Evolutionary conservation across 1,140 invertebrate genomes (phyloP), one percentile per base, ranked within the genome.

Genomic region (Drosophila sechellia): DNA sequence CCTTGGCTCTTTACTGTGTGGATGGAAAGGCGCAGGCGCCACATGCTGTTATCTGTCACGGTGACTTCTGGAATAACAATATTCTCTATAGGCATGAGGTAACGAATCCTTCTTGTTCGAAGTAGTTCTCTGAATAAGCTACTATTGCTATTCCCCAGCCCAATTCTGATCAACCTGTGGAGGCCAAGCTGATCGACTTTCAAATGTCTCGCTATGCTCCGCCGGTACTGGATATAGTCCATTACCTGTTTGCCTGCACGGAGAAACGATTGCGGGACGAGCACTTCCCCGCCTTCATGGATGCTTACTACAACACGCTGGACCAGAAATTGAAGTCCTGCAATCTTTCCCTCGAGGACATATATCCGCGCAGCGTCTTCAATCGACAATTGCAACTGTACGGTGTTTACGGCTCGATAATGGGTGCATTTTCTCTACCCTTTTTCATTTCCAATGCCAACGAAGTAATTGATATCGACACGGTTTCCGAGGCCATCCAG

Each of bases 151-250:
- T 31, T 42, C 12, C 3, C 0, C 17, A 76, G 71, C 17, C 49
- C 0, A 27, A 15, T n/a, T 4, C 5, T 15, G 60, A 37, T 15
- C 31, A 31, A 52, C 65, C 80, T 15, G 40, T 75, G 4, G 83
- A 91, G 42, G 90, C 90, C 8, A 78, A 93, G 35, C 77, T 94
- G 13, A 87, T 94, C 5, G 94, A 94, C 53, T 94, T 94, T 58
- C 94, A 94, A 70, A 73, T 94, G 35, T 81, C 93, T 13, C 90
- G 93, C 56, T 92, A 91, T 49, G 76, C 85, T 0, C 90, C 92
- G 27, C 93, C 93, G 12, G 60, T 93, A 8, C 55, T 92, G 0
- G 94, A 94, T 74, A 13, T 94, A 8, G 81, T 93, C 10, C 93
- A 93, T 49, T 92, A 93, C 55, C 77, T 94, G 10, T 94, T 92